Conservation (phyloP, 2,113 vertebrate genomes). For the Neolamprologus hecqui region DNA sequence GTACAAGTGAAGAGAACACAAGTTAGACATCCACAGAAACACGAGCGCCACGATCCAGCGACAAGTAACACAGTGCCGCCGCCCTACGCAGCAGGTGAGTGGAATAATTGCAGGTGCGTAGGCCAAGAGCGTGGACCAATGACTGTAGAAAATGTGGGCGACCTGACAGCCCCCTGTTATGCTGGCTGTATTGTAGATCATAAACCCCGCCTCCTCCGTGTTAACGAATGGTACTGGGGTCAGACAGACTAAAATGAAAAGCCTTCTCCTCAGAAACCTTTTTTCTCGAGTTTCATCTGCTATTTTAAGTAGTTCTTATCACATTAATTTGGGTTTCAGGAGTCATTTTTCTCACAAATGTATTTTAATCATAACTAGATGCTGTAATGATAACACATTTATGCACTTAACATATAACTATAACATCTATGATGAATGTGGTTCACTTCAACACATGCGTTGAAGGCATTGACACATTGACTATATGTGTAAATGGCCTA, state of each 20-base stretch:
- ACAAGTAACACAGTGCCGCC: not conserved
- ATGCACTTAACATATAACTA: too few relatives aligned
- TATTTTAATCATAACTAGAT: too few relatives aligned
- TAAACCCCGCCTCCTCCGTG: not conserved
- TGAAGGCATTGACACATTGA: too few relatives aligned
- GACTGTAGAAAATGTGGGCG: not conserved
- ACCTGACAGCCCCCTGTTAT: rapidly evolving
- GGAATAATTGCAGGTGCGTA: rapidly evolving
- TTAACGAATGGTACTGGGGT: not conserved
- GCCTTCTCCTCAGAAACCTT: not conserved
- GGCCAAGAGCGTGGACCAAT: rapidly evolving
- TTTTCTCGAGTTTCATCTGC: not conserved
- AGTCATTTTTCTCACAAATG: rapidly evolving
- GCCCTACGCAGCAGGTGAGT: not conserved
- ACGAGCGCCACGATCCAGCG: not conserved
- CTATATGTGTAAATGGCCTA: too few relatives aligned
- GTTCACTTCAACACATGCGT: too few relatives aligned
- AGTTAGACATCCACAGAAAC: not conserved
- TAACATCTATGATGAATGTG: too few relatives aligned
- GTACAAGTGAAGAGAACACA: not conserved
- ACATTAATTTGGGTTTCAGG: not conserved
- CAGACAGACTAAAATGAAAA: not conserved
- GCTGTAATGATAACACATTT: too few relatives aligned
- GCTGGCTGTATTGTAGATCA: not conserved
- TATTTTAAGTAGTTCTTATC: not conserved